These are phyloP conservation scores for Drosophila basisetae DNA, from an alignment of 2,888 invertebrate species.

Conservation along the genomic window DNA sequence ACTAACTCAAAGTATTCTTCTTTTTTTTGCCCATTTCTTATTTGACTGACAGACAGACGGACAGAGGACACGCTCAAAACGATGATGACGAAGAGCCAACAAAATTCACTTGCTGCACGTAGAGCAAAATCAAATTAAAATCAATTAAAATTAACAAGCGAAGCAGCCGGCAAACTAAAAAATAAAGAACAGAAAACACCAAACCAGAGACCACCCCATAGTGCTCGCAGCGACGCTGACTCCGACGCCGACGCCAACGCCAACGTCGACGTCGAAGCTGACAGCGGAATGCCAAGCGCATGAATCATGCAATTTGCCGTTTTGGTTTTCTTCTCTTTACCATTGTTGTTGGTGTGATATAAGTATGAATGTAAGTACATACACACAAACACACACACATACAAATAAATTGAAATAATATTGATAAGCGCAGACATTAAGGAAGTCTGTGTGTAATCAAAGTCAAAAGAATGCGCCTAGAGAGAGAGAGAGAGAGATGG, in stretches of 20 bases:
- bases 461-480: constrained; percentile 31
- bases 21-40: constrained; percentile 3
- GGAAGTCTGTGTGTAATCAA: constrained; percentile 27
- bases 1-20: constrained; percentile 11
- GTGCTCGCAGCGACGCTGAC: constrained; percentile 20
- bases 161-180: constrained; percentile 43
- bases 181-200: constrained; percentile 38
- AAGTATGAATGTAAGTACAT: constrained; percentile 24
- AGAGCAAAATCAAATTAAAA: constrained; percentile 74
- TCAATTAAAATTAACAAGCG: constrained; percentile 78
- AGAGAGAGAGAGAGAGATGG: constrained; percentile 8
- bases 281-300: constrained; percentile 61
- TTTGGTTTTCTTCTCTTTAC: constrained; percentile 39
- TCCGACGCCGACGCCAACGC: constrained; percentile 15
- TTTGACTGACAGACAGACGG: constrained; percentile 12
- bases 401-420: constrained; percentile 41
- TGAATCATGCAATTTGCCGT: constrained; percentile 66
- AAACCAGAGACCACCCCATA: constrained; percentile 45
- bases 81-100: constrained; percentile 43
- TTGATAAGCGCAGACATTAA: constrained; percentile 65
- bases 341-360: constrained; percentile 31
- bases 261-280: constrained; percentile 30
- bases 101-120: constrained; percentile 56
- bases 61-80: constrained; percentile 4
- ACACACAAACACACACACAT: not conserved